These are phyloP conservation scores for Bombycilla garrulus DNA, from an alignment of 2,113 vertebrate species.

Conservation along the genomic window DNA sequence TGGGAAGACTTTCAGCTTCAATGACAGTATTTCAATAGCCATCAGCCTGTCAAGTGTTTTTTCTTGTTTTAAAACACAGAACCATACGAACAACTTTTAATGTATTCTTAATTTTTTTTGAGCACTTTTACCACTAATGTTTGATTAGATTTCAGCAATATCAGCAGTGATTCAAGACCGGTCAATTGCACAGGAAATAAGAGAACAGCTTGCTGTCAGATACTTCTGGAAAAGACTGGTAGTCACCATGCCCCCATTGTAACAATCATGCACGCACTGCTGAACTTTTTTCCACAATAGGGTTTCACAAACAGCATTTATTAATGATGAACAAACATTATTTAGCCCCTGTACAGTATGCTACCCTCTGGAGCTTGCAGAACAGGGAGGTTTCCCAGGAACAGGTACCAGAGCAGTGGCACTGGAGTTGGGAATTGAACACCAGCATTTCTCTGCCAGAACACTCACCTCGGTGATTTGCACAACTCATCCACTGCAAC, in stretches of 20 bases:
- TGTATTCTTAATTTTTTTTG: background rate
- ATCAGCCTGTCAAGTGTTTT: background rate
- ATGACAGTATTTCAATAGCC: background rate
- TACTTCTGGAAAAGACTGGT: background rate
- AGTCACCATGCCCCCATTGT: background rate
- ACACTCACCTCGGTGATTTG: background rate
- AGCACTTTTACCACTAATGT: background rate
- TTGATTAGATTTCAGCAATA: background rate
- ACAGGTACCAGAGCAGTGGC: background rate
- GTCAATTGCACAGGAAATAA: background rate
- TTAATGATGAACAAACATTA: background rate
- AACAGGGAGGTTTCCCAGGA: background rate
- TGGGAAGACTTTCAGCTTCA: background rate
- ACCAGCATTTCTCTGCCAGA: background rate
- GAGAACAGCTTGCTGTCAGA: background rate
- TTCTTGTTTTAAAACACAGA: background rate
- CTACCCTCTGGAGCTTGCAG: background rate
- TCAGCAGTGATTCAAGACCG: background rate
- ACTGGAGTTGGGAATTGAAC: background rate
- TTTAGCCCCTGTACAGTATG: background rate
- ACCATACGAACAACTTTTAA: background rate
- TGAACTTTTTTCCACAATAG: background rate
- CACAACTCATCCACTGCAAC: background rate
- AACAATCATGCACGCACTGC: background rate
- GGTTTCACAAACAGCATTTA: background rate